Percentiles rank a stretch among this genome's conserved stretches.
These are phyloP conservation scores for Odontophorus gujanensis DNA, from an alignment of 2,113 vertebrate species.

Conservation along the genomic window DNA sequence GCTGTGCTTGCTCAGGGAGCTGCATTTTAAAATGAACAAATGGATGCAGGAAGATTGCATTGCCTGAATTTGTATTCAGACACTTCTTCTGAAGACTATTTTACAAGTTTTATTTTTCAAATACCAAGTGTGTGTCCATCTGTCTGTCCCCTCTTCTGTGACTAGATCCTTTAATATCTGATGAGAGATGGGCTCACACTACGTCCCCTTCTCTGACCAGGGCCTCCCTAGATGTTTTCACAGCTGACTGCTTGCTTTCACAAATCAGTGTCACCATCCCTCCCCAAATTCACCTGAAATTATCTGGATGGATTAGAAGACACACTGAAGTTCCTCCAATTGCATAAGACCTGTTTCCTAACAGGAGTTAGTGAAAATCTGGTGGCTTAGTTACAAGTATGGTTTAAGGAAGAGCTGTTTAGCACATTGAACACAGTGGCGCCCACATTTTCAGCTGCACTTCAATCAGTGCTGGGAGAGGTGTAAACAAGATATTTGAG, in stretches of 20 bases:
- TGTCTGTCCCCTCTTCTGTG: background rate
- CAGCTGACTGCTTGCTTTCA: background rate
- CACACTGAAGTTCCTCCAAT: rapidly evolving
- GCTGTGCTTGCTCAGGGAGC: background rate
- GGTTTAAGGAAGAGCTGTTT: background rate
- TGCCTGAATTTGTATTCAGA: background rate
- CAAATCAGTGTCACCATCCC: background rate
- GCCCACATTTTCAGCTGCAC: rapidly evolving
- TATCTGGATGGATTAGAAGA: background rate
- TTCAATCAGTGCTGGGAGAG: background rate
- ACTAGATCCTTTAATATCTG: background rate
- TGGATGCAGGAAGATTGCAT: background rate
- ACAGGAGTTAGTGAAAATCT: background rate
- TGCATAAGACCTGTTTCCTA: background rate
- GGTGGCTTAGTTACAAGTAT: background rate
- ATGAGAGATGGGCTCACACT: background rate
- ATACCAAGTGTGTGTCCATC: background rate
- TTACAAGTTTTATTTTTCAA: background rate
- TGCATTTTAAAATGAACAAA: background rate
- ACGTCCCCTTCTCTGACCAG: background rate
- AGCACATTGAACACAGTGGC: rapidly evolving
- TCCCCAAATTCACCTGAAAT: background rate
- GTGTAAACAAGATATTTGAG: background rate
- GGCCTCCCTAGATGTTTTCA: rapidly evolving
- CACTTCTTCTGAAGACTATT: background rate